Evolutionary conservation across 2,888 invertebrate species (phyloP).

Genomic region (Vannuccia rotundouncinata): DNA sequence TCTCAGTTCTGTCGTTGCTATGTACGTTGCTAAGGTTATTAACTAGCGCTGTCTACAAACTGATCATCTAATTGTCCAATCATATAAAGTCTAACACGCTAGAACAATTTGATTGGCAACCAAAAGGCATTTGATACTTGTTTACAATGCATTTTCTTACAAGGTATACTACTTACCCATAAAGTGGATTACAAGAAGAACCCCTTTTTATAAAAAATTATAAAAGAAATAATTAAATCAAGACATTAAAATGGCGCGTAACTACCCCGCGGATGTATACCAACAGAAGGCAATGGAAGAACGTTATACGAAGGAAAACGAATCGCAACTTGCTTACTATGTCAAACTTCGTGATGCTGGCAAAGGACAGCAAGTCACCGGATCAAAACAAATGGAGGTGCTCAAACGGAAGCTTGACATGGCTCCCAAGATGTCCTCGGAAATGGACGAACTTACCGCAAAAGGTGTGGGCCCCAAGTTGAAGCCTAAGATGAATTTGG

Average conservation of each 20-base stretch:
- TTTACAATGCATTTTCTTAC: too few relatives aligned
- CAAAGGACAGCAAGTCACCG: background rate
- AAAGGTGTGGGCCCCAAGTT: background rate
- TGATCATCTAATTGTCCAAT: too few relatives aligned
- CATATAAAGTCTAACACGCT: too few relatives aligned
- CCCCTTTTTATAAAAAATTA: too few relatives aligned
- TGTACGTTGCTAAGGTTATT: too few relatives aligned
- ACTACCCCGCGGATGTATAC: slow-evolving; percentile 32
- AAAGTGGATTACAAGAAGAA: too few relatives aligned
- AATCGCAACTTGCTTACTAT: slow-evolving; percentile 34
- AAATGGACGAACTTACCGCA: background rate
- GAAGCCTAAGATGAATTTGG: slow-evolving; percentile 12
- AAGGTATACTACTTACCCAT: too few relatives aligned
- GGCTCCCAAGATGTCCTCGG: slow-evolving; percentile 30
- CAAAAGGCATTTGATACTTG: too few relatives aligned
- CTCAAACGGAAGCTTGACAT: slow-evolving; percentile 4
- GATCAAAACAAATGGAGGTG: slow-evolving; percentile 25
- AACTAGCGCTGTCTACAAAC: too few relatives aligned
- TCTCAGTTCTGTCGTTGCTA: too few relatives aligned
- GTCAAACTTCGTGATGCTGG: slow-evolving; percentile 29
- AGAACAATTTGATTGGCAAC: too few relatives aligned
- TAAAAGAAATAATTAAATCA: too few relatives aligned
- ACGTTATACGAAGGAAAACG: slow-evolving; percentile 34
- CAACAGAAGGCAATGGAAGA: slow-evolving; percentile 36
- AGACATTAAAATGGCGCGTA: slow-evolving; percentile 37